A percentile compares a stretch with the other conserved stretches of the same genome.
phyloP scores from a whole-genome alignment of 2,113 vertebrate species.

The Paralichthys olivaceus region DNA sequence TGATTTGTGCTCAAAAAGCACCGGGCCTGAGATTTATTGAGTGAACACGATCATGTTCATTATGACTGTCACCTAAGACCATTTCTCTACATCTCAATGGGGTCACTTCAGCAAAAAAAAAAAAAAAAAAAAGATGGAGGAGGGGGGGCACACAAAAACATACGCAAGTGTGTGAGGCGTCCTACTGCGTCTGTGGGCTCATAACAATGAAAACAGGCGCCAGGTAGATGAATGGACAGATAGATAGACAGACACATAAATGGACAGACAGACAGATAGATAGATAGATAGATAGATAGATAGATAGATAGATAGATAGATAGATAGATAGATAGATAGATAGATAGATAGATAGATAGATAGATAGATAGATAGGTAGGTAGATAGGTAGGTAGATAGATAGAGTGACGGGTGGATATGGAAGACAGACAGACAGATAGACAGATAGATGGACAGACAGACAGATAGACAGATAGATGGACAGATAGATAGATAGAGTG shows the following conservation, averaged over 20 bases:
- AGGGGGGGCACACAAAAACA: constrained; percentile 74
- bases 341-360: constrained; percentile 2
- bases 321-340: constrained; percentile 14
- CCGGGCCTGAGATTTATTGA: constrained; percentile 99
- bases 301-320: neutral
- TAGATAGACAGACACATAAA: constrained; percentile 11
- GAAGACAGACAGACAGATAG: neutral
- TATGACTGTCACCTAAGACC: constrained; percentile 98
- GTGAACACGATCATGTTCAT: constrained; percentile 99
- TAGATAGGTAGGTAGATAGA: constrained; percentile 11
- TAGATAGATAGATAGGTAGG: constrained; percentile 4
- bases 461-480: neutral
- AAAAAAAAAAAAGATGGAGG: constrained; percentile 81
- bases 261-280: neutral
- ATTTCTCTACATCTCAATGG: constrained; percentile 98
- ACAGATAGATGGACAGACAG: constrained; percentile 3
- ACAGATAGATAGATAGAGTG: constrained; percentile 27
- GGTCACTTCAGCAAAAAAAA: constrained; percentile 91
- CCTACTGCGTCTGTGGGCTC: constrained; percentile 10
- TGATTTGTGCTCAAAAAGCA: constrained; percentile 99
- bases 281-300: constrained; percentile 16
- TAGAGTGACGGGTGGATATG: no score
- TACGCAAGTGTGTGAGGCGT: constrained; percentile 35
- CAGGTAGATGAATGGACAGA: neutral
- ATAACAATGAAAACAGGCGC: neutral